Base-by-base conservation (phyloP, 2,888 invertebrate genomes). In the Hypena proboscidalis region DNA sequence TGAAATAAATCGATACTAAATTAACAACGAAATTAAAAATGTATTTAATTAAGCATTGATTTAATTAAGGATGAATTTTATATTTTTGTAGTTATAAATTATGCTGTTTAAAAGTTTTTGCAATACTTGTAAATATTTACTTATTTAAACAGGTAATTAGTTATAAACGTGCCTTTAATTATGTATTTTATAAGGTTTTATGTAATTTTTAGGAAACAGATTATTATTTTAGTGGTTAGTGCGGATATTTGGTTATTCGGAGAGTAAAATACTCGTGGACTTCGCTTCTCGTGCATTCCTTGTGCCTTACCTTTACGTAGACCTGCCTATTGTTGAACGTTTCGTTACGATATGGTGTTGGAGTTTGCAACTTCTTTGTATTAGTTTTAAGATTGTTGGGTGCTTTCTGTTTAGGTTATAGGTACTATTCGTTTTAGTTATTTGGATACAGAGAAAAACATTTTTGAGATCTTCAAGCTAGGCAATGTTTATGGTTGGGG, bases 221-320 rank as follows among this genome's bases (percentile, higher is more conserved):
- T 13, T 40, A 42, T 31, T 9, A 30, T 41, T 42, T n/a, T 34
- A 56, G 38, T 43, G 20, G 20, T 20, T 50, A 34, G 6, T 34
- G 29, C 4, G 4, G 43, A 45, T 58, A 49, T 32, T 44, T 9
- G 8, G 37, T 21, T 40, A 37, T 38, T 44, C 4, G 14, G 30
- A 38, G 62, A 64, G 65, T 57, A 40, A 34, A 54, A 44, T 40
- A 60, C 60, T 67, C 64, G 60, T 49, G 48, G 34, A 66, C 68
- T 71, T 70, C 65, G 68, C 73, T 77, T 74, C 74, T 78, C 61
- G 80, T 82, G 90, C 90, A 90, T 90, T 90, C 90, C 83, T 71
- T 71, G 89, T 90, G 90, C 90, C 90, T 90, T 89, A 85, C 70
- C 67, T 61, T 45, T 40, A 51, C 43, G 51, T n/a, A n/a, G n/a